Conservation (phyloP, 2,797 vertebrate genomes). For the Sorex maritimensis region DNA sequence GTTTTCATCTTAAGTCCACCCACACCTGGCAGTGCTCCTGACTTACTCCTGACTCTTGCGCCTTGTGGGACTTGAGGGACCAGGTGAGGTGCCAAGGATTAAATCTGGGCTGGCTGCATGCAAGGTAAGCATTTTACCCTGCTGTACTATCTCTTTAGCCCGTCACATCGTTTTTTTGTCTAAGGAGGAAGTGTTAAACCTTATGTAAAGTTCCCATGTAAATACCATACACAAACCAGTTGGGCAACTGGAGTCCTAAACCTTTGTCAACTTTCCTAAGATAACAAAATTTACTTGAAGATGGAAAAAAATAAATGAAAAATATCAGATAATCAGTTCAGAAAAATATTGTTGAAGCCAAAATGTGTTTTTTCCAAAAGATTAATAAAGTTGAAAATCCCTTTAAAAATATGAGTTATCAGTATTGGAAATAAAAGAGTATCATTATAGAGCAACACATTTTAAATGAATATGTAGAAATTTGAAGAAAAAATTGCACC, state of each 20-base stretch:
- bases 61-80: no score
- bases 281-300: conserved; percentile 6
- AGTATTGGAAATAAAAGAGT: conserved; percentile 17
- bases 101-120: no score
- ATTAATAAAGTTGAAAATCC: not conserved
- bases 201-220: not conserved
- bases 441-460: not conserved
- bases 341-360: conserved; percentile 32
- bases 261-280: not conserved
- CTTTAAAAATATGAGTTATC: no score
- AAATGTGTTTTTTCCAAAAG: conserved; percentile 23
- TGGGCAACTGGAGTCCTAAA: no score
- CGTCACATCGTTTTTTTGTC: no score
- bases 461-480: not conserved
- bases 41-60: no score
- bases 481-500: not conserved
- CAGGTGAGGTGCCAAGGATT: no score
- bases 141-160: no score
- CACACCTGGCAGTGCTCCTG: no score
- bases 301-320: conserved; percentile 30
- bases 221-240: no score
- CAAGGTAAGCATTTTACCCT: no score
- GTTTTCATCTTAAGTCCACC: no score
- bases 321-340: conserved; percentile 10
- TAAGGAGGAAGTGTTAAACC: conserved; percentile 16